Evolutionary conservation across 2,888 invertebrate species (phyloP).

Genomic region (Latheticus oryzae): DNA sequence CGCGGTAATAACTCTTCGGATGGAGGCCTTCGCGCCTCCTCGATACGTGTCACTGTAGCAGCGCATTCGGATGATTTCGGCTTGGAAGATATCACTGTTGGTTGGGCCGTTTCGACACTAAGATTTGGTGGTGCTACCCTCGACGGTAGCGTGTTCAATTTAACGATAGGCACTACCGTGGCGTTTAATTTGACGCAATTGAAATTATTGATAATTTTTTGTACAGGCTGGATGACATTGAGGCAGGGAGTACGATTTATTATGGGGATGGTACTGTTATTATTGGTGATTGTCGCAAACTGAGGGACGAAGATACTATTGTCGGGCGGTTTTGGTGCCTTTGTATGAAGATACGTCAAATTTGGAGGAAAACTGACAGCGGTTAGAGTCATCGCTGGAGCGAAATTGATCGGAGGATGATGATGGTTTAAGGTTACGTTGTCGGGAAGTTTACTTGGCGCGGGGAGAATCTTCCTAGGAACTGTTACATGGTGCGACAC

Average conservation of each 20-base stretch:
- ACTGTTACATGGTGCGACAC: slow-evolving; percentile 55
- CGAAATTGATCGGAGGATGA: slow-evolving; percentile 56
- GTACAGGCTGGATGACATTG: slow-evolving; percentile 60
- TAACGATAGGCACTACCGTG: slow-evolving; percentile 66
- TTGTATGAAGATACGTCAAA: slow-evolving; percentile 63
- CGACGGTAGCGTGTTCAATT: slow-evolving; percentile 62
- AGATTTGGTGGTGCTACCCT: slow-evolving; percentile 56
- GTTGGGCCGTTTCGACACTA: slow-evolving; percentile 62
- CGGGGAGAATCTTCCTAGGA: slow-evolving; percentile 64
- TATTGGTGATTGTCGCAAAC: slow-evolving; percentile 58
- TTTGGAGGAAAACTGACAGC: slow-evolving; percentile 62
- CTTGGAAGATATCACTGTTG: slow-evolving; percentile 62
- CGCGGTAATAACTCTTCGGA: slow-evolving; percentile 45
- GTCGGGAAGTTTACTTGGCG: slow-evolving; percentile 62
- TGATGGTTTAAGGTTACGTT: slow-evolving; percentile 49
- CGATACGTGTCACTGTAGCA: slow-evolving; percentile 18
- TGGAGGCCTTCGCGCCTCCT: slow-evolving; percentile 48
- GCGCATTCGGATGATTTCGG: slow-evolving; percentile 35
- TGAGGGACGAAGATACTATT: slow-evolving; percentile 60
- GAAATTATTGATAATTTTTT: slow-evolving; percentile 62
- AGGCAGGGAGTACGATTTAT: slow-evolving; percentile 61
- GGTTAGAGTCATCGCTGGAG: slow-evolving; percentile 61
- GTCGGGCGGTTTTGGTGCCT: slow-evolving; percentile 62
- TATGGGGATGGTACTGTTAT: slow-evolving; percentile 60
- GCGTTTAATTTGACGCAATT: slow-evolving; percentile 65